Evolutionary conservation across 2,113 vertebrate genomes (phyloP).

Genomic region (Ceyx cyanopectus): DNA sequence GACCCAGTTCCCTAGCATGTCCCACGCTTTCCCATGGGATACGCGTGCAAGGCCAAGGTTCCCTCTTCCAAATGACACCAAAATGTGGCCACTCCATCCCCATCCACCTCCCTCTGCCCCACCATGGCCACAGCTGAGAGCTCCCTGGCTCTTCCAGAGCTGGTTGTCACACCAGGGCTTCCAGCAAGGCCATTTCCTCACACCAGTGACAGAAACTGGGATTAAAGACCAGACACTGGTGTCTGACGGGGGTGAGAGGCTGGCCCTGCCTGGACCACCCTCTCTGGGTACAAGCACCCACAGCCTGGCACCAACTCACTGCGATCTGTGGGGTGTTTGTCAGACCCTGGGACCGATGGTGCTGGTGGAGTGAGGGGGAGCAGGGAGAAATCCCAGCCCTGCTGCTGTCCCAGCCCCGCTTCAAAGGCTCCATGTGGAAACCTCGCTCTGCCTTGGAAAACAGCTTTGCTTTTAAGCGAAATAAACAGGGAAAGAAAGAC

Average conservation of each 20-base stretch:
- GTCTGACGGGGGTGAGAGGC: not conserved
- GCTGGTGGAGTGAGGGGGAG: not conserved
- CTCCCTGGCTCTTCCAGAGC: not conserved
- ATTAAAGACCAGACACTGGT: rapidly evolving
- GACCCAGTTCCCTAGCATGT: not conserved
- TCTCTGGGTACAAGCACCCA: not conserved
- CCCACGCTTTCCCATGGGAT: rapidly evolving
- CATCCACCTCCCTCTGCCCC: not conserved
- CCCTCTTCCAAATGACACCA: not conserved
- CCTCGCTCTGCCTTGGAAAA: not conserved
- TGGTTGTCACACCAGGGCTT: rapidly evolving
- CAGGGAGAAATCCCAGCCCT: not conserved
- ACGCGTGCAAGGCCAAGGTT: rapidly evolving
- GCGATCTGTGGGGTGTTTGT: rapidly evolving
- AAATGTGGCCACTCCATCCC: rapidly evolving
- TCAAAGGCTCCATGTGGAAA: not conserved
- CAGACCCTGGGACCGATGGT: rapidly evolving
- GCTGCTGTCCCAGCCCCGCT: not conserved
- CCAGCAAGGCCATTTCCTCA: rapidly evolving
- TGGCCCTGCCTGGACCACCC: not conserved
- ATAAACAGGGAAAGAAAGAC: conserved; percentile 57
- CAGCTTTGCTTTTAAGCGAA: conserved; percentile 32
- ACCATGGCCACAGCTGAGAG: rapidly evolving
- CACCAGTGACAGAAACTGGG: rapidly evolving
- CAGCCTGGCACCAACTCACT: rapidly evolving